A percentile compares a stretch with the other conserved stretches of the same genome.
phyloP scores from a whole-genome alignment of 2,888 invertebrate species.

The Scaptomyza reducta region DNA sequence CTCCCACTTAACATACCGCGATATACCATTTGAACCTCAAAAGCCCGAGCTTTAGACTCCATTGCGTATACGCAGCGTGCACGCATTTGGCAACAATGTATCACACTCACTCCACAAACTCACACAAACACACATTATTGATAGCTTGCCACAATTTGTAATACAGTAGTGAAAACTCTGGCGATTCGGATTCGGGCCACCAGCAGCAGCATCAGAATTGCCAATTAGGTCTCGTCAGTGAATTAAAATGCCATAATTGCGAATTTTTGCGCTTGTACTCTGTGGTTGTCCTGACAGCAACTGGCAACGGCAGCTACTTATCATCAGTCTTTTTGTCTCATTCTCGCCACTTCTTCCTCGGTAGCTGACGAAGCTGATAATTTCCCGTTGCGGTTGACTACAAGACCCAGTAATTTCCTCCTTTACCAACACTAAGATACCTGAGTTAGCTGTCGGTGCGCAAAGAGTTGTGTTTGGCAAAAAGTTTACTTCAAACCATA shows the following conservation, averaged over 20 bases:
- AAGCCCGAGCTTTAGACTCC: constrained; percentile 36
- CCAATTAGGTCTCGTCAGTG: constrained; percentile 62
- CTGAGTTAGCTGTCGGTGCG: constrained; percentile 1
- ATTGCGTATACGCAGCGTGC: constrained; percentile 57
- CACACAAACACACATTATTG: constrained; percentile 34
- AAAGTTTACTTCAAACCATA: constrained; percentile 42
- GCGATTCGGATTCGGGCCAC: constrained; percentile 1
- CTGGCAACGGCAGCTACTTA: constrained; percentile 20
- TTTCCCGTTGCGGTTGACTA: constrained; percentile 26
- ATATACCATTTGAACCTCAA: constrained; percentile 72
- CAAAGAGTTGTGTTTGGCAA: constrained; percentile 45
- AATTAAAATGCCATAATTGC: constrained; percentile 77
- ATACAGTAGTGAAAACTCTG: constrained; percentile 18
- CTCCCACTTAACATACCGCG: constrained; percentile 68
- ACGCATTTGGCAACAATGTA: constrained; percentile 52
- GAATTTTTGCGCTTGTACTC: constrained; percentile 53
- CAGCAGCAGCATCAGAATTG: constrained; percentile 39
- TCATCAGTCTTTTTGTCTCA: constrained; percentile 27
- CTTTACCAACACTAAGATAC: neutral
- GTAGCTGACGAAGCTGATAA: constrained; percentile 57
- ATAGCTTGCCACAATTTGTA: constrained; percentile 48
- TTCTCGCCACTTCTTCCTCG: neutral
- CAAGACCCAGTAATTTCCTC: constrained; percentile 5
- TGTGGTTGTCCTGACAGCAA: constrained; percentile 34
- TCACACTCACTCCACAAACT: constrained; percentile 30